A percentile compares a stretch with the other conserved stretches of the same genome.
Conservation (phyloP, 2,113 vertebrate genomes). For the Eubucco bourcierii region DNA sequence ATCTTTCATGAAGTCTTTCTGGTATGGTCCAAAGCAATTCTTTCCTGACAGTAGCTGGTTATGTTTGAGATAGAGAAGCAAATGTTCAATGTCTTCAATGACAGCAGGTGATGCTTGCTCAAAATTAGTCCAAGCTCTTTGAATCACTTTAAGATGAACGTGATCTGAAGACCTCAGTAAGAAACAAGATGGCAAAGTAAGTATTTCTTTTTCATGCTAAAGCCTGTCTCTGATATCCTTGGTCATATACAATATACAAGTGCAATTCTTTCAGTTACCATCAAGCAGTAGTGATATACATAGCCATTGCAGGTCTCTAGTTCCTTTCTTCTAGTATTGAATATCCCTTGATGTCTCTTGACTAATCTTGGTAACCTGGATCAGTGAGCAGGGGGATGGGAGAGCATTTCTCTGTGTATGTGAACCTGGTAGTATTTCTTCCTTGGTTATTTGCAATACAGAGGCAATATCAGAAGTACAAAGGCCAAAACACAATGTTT, state of each 20-base stretch:
- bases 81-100: not conserved
- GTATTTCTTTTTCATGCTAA: not conserved
- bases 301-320: not conserved
- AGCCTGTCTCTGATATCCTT: not conserved
- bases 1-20: not conserved
- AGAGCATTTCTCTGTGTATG: not conserved
- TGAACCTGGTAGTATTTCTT: not conserved
- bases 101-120: not conserved
- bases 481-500: not conserved
- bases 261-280: not conserved
- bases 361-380: not conserved
- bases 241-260: no score
- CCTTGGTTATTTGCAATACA: not conserved
- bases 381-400: not conserved
- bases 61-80: not conserved
- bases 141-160: not conserved
- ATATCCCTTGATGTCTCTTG: not conserved
- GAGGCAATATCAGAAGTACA: not conserved
- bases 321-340: not conserved
- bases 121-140: not conserved
- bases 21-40: not conserved
- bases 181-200: not conserved
- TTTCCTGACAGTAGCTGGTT: not conserved
- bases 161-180: not conserved
- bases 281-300: accelerated